Evolutionary conservation across 2,113 vertebrate species (phyloP), one percentile per base, ranked within the genome.

Genomic region (Tauraco erythrolophus): DNA sequence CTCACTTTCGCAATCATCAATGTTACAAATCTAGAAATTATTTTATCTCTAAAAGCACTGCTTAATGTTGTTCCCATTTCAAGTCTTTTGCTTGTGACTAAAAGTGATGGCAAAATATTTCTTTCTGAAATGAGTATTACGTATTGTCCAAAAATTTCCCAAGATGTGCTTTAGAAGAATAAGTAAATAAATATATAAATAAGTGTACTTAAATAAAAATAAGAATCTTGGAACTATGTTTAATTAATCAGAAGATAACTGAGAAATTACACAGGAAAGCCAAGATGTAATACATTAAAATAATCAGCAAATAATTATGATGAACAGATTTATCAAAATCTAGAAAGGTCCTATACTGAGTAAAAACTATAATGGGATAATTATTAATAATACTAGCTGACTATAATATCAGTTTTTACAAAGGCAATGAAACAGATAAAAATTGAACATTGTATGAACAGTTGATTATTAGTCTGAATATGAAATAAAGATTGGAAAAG

Each of bases 321-420:
- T 91, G 37, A 92, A 56, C 65, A 69, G 64, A 95, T 97, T 94
- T 83, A 96, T 97, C 61, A 95, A 96, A 95, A 77, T 94, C 78
- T 91, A 41, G 74, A 92, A 88, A 95, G 27, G 31, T 95, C n/a
- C 31, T 89, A 65, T 56, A 35, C 70, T 81, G 91, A 94, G 19
- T n/a, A 95, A 94, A 57, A 79, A 41, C 28, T 91, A 41, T 95
- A 92, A 97, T 92, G 43, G 33, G 54, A 45, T 37, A 89, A 85
- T 95, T 79, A 90, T 95, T 97, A 91, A 83, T 75, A 88, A 80
- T 75, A 71, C 24, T 51, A 12, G 50, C 53, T 61, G 68, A 90
- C 77, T 89, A 17, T 28, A 48, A 85, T 25, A 75, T 88, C 50
- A 85, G 14, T 72, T 90, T 96, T 92, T 92, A 92, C 89, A 93